Base-by-base conservation (phyloP, 2,113 vertebrate genomes). In the Lagopus leucura region DNA sequence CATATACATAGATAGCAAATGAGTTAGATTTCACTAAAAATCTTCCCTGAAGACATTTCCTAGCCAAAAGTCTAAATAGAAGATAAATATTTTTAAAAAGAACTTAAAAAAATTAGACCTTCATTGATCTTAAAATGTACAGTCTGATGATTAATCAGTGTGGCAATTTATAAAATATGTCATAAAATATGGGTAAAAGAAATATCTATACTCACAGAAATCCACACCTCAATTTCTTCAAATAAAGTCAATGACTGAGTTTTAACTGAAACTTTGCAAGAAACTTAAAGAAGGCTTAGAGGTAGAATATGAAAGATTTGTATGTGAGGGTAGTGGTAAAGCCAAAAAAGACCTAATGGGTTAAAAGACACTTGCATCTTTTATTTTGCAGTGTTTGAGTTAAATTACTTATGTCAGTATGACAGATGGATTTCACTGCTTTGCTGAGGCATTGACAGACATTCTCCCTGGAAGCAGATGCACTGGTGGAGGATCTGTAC, bases 351-450 rank as follows among this genome's bases (percentile, higher is more conserved):
- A 45, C 11, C 10, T 19, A 52, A 40, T 52, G 27, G 4, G 20
- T 70, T 84, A 79, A 93, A 86, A 90, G n/a, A 27, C 34, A 61
- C 21, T 89, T 61, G 5, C 4, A 18, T 78, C 18, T 67, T 61
- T 90, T 72, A 36, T 25, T 55, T 24, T 50, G 21, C 63, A 34
- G 4, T 54, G 36, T 21, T 76, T 60, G 52, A 64, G 14, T 36
- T 57, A 47, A 34, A 61, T 69, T 80, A 50, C 15, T 73, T 50
- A 14, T 13, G 0, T 70, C 54, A 77, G 11, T 74, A 18, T 76
- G 55, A 78, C 34, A 85, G 64, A 78, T 95, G 83, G 45, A 67
- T 88, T 93, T 92, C 67, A 47, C 38, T 50, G 61, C 28, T 80
- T 61, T 47, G 2, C 27, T 69, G 30, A 55, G 65, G 8, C 16